Evolutionary conservation across 2,888 invertebrate genomes (phyloP).

Genomic region (Cosmopolites sordidus): DNA sequence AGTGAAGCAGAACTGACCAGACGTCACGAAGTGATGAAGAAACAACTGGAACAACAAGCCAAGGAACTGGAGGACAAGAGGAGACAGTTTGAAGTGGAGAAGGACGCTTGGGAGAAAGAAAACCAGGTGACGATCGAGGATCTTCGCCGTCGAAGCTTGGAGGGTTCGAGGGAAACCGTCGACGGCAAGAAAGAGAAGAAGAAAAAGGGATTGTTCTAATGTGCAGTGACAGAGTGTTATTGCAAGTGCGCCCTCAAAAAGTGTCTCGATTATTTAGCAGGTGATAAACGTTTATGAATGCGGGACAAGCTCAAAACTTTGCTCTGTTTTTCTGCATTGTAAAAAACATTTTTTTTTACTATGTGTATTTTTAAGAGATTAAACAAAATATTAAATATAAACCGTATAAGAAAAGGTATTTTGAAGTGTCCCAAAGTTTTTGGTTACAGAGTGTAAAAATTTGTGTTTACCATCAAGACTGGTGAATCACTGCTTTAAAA

Average conservation of each 20-base stretch:
- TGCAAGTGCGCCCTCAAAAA: background rate
- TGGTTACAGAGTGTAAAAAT: no score
- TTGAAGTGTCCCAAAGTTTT: background rate
- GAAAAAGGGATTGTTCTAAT: slow-evolving; percentile 85
- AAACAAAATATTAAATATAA: background rate
- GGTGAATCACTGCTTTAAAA: no score
- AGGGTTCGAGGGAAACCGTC: slow-evolving; percentile 83
- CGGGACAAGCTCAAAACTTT: background rate
- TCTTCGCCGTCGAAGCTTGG: slow-evolving; percentile 78
- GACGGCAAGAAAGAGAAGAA: slow-evolving; percentile 88
- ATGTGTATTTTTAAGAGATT: slow-evolving; percentile 1
- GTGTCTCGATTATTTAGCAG: background rate
- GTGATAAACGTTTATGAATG: background rate
- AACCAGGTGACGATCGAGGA: slow-evolving; percentile 88
- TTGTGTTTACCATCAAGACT: no score
- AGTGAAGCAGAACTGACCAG: slow-evolving; percentile 89
- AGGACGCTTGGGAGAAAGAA: slow-evolving; percentile 83
- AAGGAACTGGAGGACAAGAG: slow-evolving; percentile 88
- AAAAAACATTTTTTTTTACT: background rate
- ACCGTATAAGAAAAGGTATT: background rate
- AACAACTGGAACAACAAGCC: slow-evolving; percentile 75
- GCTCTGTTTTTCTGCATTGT: background rate
- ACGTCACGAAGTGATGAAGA: slow-evolving; percentile 74
- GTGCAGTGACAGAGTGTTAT: background rate
- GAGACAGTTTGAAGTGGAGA: slow-evolving; percentile 79